Conservation (phyloP, 2,113 vertebrate species). For the Forbesichthys agassizii region DNA sequence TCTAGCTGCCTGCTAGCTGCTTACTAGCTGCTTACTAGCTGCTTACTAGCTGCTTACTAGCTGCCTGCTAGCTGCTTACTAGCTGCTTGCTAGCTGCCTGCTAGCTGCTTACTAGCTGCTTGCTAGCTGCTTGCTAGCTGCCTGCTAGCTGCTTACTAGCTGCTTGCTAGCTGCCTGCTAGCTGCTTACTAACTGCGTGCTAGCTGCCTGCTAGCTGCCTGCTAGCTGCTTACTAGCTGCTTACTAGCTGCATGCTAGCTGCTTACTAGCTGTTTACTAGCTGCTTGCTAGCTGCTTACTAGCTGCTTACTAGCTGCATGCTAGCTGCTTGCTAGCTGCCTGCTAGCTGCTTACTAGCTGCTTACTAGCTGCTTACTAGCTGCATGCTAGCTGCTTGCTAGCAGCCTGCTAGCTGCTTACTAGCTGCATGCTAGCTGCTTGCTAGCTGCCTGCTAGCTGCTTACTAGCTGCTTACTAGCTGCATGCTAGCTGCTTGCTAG, state of each 20-base stretch:
- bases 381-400: conserved; percentile 8
- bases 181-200: neutral
- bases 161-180: conserved; percentile 10
- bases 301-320: neutral
- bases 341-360: too few relatives aligned
- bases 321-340: conserved; percentile 9
- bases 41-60: conserved; percentile 15
- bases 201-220: too few relatives aligned
- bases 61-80: too few relatives aligned
- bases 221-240: too few relatives aligned
- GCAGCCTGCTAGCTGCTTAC: neutral
- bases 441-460: neutral
- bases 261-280: too few relatives aligned
- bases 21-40: neutral
- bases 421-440: too few relatives aligned
- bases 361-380: too few relatives aligned
- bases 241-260: conserved; percentile 20
- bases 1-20: too few relatives aligned
- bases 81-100: neutral
- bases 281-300: too few relatives aligned
- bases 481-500: too few relatives aligned
- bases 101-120: conserved; percentile 21
- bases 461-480: conserved; percentile 11
- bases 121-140: too few relatives aligned
- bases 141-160: too few relatives aligned